Evolutionary conservation across 1,140 invertebrate genomes (phyloP).

Genomic region (Formica selysi): DNA sequence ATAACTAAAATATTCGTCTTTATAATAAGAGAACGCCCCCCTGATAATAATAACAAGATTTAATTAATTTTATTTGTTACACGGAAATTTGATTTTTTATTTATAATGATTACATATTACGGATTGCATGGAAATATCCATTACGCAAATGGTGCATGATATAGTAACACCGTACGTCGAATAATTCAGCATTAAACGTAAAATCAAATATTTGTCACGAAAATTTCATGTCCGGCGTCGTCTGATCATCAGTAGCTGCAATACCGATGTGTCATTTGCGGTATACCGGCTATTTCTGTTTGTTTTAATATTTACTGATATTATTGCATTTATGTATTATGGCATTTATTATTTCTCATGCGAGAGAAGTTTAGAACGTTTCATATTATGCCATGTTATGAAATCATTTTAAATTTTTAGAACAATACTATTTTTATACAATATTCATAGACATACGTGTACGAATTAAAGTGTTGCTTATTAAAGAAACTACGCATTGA

Average conservation of each 20-base stretch:
- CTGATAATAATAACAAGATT: not conserved
- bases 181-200: constrained; percentile 53
- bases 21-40: not conserved
- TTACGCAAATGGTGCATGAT: constrained; percentile 22
- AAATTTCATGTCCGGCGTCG: constrained; percentile 39
- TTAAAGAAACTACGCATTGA: not conserved
- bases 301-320: not conserved
- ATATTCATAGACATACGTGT: not conserved
- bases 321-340: constrained; percentile 1
- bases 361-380: not conserved
- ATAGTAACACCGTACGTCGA: constrained; percentile 16
- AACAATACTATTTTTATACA: not conserved
- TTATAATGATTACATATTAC: constrained; percentile 17
- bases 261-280: constrained; percentile 35
- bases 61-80: constrained; percentile 8
- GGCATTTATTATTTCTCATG: not conserved
- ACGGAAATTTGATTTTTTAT: constrained; percentile 32
- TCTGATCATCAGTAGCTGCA: constrained; percentile 38
- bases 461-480: not conserved
- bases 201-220: constrained; percentile 64
- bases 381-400: not conserved
- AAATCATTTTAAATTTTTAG: not conserved
- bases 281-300: constrained; percentile 18
- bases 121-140: constrained; percentile 17
- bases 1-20: not conserved